Evolutionary conservation across 35 echinoderm and acorn worm genomes (phyloP), one percentile per base, ranked within the genome.

Genomic region (Eucidaris tribuloides): DNA sequence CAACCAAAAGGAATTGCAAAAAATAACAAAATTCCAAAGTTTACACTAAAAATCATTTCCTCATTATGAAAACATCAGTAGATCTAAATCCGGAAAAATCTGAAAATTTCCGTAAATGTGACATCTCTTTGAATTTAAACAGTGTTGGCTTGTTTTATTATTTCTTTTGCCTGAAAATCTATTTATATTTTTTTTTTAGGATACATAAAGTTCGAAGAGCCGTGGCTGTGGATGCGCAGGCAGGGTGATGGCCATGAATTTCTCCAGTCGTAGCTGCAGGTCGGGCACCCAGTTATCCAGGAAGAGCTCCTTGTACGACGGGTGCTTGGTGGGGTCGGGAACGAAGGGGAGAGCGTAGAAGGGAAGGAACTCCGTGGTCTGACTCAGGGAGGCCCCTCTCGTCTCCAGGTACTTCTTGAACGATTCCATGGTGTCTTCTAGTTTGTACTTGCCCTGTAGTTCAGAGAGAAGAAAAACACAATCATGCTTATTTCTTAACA

Each of bases 291-390:
- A 97, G 40, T 78, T 89, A 46, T 97, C 94, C 33, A 80, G 61
- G 58, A 97, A 97, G 36, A 97, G 85, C 42, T 97, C 94, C 55
- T 97, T 97, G 58, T 92, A 97, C 0, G 94, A 92, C 3, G 94
- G 94, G 56, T 97, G 94, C 45, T 93, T 88, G 37, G 88, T 97
- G 19, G 94, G 94, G 60, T 97, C 89, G 32, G 94, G 94, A 11
- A 97, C 94, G 36, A 97, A 97, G 31, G 94, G 94, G 13, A 97
- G 82, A n/a, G 94, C 94, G 63, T 97, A 97, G 61, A 97, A 97
- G 13, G 94, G 94, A 18, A 97, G 90, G 44, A 97, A 97, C 60
- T 97, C 94, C 31, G 94, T 97, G 14, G 94, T 97, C 71, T 97
- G 94, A 59, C 94, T 97, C 17, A 97, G 44, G 3, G 83, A 76